Conservation (phyloP, 2,113 vertebrate genomes). For the Poeciliopsis turrubarensis region DNA sequence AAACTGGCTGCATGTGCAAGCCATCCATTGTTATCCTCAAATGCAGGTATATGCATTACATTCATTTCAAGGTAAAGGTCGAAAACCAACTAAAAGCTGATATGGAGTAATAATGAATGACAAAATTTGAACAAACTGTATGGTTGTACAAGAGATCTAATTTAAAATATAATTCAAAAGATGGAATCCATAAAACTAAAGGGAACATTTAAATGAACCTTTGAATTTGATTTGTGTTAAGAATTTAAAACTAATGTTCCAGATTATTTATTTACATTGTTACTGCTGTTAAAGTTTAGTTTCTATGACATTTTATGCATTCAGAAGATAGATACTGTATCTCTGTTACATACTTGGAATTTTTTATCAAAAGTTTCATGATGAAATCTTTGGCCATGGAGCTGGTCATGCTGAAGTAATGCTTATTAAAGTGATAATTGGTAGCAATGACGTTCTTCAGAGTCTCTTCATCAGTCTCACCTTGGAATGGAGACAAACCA, state of each 20-base stretch:
- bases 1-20: no score
- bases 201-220: neutral
- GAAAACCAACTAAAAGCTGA: neutral
- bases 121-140: neutral
- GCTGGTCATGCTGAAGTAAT: conserved; percentile 76
- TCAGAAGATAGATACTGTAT: neutral
- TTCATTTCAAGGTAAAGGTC: neutral
- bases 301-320: no score
- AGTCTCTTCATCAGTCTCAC: conserved; percentile 79
- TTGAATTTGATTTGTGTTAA: neutral
- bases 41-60: neutral
- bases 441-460: conserved; percentile 77
- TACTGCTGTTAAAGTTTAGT: neutral
- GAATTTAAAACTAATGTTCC: no score
- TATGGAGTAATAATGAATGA: neutral
- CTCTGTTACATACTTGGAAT: conserved; percentile 69
- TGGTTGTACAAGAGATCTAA: no score
- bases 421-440: conserved; percentile 78
- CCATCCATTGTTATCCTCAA: neutral
- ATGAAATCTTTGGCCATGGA: conserved; percentile 85
- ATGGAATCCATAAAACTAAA: neutral
- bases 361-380: conserved; percentile 79
- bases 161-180: no score
- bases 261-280: neutral
- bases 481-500: conserved; percentile 87